Evolutionary conservation across 2,797 vertebrate species (phyloP).

Genomic region (Artibeus lituratus): DNA sequence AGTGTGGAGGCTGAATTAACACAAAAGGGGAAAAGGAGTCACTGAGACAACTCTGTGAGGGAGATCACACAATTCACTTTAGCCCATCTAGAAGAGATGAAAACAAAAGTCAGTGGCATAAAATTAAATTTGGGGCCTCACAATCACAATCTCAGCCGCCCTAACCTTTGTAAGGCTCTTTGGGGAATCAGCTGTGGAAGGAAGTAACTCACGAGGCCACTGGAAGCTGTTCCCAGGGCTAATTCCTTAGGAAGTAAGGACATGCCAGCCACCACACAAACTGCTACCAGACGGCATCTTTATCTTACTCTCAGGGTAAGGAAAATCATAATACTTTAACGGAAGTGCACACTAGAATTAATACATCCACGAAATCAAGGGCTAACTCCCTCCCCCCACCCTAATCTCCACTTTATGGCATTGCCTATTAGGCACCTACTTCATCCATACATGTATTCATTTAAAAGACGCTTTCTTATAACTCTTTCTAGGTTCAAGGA

Average conservation of each 20-base stretch:
- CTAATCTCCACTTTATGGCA: neutral
- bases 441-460: neutral
- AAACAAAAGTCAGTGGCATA: neutral
- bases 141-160: neutral
- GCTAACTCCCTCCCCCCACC: neutral
- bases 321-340: neutral
- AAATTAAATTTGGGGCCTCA: slow-evolving; percentile 9
- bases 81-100: neutral
- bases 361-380: neutral
- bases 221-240: neutral
- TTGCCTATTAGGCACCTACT: neutral
- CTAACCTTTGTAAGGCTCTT: neutral
- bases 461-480: slow-evolving; percentile 32
- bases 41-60: neutral
- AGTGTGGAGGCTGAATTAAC: neutral
- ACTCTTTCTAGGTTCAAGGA: neutral
- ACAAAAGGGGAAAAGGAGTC: neutral
- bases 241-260: slow-evolving; percentile 13
- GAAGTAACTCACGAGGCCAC: neutral
- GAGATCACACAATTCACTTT: neutral
- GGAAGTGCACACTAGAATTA: neutral
- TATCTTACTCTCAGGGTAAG: neutral
- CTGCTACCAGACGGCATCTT: neutral
- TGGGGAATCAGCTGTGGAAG: neutral
- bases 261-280: neutral